Base-by-base conservation (phyloP, 2,888 invertebrate genomes). In the Eremobia ochroleuca region DNA sequence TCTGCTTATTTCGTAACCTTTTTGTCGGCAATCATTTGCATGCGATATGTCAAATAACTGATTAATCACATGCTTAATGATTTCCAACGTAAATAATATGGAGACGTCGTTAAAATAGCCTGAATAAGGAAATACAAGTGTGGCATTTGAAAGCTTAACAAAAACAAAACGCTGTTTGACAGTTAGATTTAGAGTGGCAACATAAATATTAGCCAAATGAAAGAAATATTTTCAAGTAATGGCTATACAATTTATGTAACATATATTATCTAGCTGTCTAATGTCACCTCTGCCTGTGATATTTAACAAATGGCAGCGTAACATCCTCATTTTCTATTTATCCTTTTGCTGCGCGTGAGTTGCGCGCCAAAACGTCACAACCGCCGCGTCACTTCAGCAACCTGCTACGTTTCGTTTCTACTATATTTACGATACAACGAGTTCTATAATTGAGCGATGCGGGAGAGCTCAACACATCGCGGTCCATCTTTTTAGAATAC, bases 401-500 rank as follows among this genome's bases (percentile, higher is more conserved):
- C 91, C 90, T 92, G 88, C 86, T 92, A 90, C 94, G 91, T 95
- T 95, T 90, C 89, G 90, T 89, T 92, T 89, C 92, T 92, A 92
- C 88, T 88, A 89, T 91, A 92, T 94, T 94, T 92, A 94, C 95
- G 92, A 94, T 94, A 94, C 96, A 89, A 88, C 88, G 93, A 93
- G 95, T 94, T 95, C 96, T 97, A 97, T 96, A 96, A 97, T 95
- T 96, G 96, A 96, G 94, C 97, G 95, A 96, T 95, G 96, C 96
- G 96, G 97, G 97, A 97, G 97, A 96, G 96, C 95, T 96, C 95
- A 95, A 96, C 95, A 96, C 96, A 96, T 96, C 96, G 95, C 95
- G 94, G 96, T 96, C 95, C 96, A 97, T 96, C 96, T 96, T 97
- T 97, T 96, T 97, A 96, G 96, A 96, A 96, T 96, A 96, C 95